Percentiles rank a stretch among this genome's conserved stretches.
phyloP scores from a whole-genome alignment of 2,797 vertebrate genomes.

The Malacoraja senta region DNA sequence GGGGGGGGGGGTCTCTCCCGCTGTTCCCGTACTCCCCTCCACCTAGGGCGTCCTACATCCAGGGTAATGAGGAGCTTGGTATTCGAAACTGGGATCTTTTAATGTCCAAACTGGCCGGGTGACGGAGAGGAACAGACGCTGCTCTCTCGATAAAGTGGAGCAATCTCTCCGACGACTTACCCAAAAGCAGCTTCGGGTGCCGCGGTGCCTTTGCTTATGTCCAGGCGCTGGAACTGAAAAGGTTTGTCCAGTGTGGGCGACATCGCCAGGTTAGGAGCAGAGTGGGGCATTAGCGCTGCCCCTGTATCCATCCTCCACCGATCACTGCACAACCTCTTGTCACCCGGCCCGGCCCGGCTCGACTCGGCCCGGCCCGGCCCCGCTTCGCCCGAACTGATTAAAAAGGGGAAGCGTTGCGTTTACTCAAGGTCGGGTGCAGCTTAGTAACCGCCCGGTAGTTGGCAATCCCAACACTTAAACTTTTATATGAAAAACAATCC shows the following conservation, averaged over 20 bases:
- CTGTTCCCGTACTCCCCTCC: too few species aligned
- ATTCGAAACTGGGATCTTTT: background rate
- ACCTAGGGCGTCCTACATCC: too few species aligned
- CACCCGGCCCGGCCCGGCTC: too few species aligned
- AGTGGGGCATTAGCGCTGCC: background rate
- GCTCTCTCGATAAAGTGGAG: too few species aligned
- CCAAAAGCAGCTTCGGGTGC: background rate
- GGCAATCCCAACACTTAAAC: background rate
- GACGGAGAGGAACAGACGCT: background rate
- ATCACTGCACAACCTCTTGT: background rate
- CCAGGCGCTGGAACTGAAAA: background rate
- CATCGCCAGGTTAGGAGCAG: background rate
- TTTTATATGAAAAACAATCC: background rate
- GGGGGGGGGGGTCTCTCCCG: too few species aligned
- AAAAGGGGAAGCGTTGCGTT: constrained; percentile 14
- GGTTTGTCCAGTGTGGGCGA: background rate
- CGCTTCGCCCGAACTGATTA: background rate
- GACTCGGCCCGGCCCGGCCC: too few species aligned
- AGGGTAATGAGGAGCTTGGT: too few species aligned
- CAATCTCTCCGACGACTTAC: background rate
- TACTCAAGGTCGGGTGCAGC: constrained; percentile 7
- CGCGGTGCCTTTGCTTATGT: background rate
- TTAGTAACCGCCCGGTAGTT: background rate
- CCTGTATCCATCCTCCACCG: background rate
- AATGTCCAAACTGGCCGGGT: background rate